Base-by-base conservation (phyloP, 2,888 invertebrate species). In the Tetanocera ferruginea region DNA sequence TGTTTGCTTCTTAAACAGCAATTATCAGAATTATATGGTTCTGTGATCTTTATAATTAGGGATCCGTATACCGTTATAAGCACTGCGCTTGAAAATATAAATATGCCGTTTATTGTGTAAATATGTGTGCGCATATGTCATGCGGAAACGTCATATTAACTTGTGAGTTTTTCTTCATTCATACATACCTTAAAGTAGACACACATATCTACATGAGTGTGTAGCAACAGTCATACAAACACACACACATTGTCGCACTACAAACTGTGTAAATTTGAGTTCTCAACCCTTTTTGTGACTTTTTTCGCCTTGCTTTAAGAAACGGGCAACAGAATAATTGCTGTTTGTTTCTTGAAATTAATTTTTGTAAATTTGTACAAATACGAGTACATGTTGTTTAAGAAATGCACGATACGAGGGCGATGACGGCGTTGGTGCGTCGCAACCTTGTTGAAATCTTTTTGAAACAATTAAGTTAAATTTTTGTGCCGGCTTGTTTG, bases 381-480 rank as follows among this genome's bases (percentile, higher is more conserved):
- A 75, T 75, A 75, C 55, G 67, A 43, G 60, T 25, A 55, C 57
- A 72, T 19, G 57, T 57, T n/a, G n/a, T n/a, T n/a, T n/a, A 71
- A 55, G 71, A 72, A 57, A 72, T 28, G 25, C 17, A 69, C 49
- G n/a, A 49, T 28, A 51, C 51, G 69, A 51, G 69, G 23, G 25
- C 28, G 69, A 69, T 25, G 31, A 23, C 14, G 52, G 55, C 37
- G 67, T 66, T 51, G 49, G 34, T 37, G 37, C 28, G 64, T 23
- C 34, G 34, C 2, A 37, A 72, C 28, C 52, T 76, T 23, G 52
- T 23, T 60, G 25, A 69, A 43, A 43, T 43, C 43, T 43, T 43
- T 57, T 34, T 31, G 55, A 76, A 69, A 51, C 77, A 51, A 77
- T 74, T 77, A 69, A 78, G 74, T 76, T 67, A 70, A 79, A 73